These are phyloP conservation scores for Sander lucioperca DNA, from an alignment of 2,113 vertebrate genomes.

Conservation along the genomic window DNA sequence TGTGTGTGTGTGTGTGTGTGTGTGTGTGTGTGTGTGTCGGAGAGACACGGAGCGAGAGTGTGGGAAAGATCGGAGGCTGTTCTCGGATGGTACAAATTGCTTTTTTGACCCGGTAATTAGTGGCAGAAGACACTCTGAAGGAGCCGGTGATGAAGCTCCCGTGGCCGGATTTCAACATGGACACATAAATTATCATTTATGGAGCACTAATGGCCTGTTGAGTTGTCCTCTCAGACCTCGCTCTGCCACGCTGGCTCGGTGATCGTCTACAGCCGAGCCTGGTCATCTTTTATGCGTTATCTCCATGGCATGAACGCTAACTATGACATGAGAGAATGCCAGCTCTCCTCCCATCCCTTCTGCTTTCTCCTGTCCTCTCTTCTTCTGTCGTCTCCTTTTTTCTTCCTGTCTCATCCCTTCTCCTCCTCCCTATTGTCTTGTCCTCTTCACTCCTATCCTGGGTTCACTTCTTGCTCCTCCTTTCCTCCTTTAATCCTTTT, in stretches of 20 bases:
- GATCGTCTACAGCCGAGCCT: constrained; percentile 35
- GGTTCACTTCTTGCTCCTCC: background rate
- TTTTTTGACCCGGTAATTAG: constrained; percentile 89
- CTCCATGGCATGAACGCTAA: constrained; percentile 18
- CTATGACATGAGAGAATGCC: constrained; percentile 56
- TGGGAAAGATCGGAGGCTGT: constrained; percentile 69
- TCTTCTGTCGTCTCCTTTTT: constrained; percentile 2
- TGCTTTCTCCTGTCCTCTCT: constrained; percentile 5
- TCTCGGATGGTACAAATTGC: constrained; percentile 86
- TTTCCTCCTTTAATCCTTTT: background rate
- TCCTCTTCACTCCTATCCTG: background rate
- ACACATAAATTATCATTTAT: constrained; percentile 85
- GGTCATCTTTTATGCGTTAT: constrained; percentile 62
- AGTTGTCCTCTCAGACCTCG: constrained; percentile 74
- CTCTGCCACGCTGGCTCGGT: constrained; percentile 33
- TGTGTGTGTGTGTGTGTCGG: constrained; percentile 18
- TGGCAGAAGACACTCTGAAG: constrained; percentile 80
- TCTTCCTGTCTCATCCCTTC: background rate
- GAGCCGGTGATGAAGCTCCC: constrained; percentile 79
- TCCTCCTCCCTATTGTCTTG: background rate
- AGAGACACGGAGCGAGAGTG: constrained; percentile 30
- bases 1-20: constrained; percentile 22
- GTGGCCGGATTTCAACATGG: constrained; percentile 79
- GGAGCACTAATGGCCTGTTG: constrained; percentile 80
- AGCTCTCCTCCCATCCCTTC: constrained; percentile 44